Evolutionary conservation across 2,113 vertebrate species (phyloP).

Genomic region (Urocolius indicus): DNA sequence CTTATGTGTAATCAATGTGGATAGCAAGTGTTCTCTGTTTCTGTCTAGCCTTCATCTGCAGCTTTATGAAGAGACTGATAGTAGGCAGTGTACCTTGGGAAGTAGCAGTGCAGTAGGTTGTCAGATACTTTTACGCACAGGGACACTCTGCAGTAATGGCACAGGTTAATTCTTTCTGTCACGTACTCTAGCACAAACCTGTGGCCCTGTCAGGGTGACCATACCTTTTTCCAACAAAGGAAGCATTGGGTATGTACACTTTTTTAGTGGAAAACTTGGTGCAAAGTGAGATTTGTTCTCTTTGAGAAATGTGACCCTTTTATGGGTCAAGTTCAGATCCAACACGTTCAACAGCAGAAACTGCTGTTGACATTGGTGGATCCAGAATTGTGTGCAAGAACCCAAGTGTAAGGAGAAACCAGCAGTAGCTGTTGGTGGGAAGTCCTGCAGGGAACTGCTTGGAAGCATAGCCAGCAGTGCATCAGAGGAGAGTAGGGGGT

Average conservation of each 20-base stretch:
- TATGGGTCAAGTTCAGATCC: not conserved
- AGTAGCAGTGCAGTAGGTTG: not conserved
- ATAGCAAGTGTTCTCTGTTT: not conserved
- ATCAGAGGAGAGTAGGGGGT: not conserved
- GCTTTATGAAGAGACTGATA: not conserved
- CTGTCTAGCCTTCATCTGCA: not conserved
- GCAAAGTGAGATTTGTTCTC: not conserved
- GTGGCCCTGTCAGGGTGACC: not conserved
- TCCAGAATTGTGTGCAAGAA: not conserved
- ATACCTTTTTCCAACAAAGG: not conserved
- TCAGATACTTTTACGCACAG: not conserved
- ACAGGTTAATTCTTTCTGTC: rapidly evolving
- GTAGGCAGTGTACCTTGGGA: not conserved
- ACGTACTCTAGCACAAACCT: not conserved
- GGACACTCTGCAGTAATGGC: not conserved
- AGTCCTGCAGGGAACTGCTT: not conserved
- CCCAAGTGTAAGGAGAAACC: not conserved
- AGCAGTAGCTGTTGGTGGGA: not conserved
- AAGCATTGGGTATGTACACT: not conserved
- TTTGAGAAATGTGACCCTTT: not conserved
- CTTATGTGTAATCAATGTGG: not conserved
- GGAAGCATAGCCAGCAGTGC: not conserved
- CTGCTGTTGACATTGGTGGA: not conserved
- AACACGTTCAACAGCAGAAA: not conserved
- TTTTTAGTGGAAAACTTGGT: not conserved